Evolutionary conservation across 2,888 invertebrate species (phyloP).

Genomic region (Andrena fulva): DNA sequence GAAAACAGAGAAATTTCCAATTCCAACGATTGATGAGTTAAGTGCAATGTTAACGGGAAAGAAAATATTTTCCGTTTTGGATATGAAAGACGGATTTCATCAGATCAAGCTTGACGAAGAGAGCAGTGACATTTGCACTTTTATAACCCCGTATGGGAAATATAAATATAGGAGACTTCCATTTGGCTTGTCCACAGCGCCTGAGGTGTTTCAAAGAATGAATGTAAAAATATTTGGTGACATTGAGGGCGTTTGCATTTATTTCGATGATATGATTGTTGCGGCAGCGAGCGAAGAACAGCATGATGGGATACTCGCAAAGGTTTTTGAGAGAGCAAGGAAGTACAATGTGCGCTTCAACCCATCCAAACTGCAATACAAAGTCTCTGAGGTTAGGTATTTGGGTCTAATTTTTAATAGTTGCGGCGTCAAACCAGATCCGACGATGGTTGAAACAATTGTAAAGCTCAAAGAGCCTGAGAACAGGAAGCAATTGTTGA

Average conservation of each 20-base stretch:
- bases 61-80: constrained; percentile 1
- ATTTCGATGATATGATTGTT: neutral
- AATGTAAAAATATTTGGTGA: neutral
- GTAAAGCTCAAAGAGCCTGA: neutral
- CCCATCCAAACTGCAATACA: neutral
- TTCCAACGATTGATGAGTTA: constrained; percentile 1
- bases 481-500: neutral
- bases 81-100: neutral
- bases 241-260: neutral
- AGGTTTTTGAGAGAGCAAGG: neutral
- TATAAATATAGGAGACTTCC: neutral
- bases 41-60: neutral
- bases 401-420: neutral
- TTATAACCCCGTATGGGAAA: neutral
- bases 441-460: neutral
- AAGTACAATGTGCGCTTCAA: neutral
- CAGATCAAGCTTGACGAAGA: neutral
- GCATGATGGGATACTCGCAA: neutral
- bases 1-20: neutral
- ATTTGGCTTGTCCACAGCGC: neutral
- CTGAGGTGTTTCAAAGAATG: neutral
- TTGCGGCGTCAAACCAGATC: neutral
- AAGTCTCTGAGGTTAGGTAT: neutral
- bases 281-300: neutral
- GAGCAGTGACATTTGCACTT: neutral